Percentiles rank a stretch among this genome's conserved stretches.
phyloP scores from a whole-genome alignment of 2,797 vertebrate genomes.

The Peromyscus attwateri region DNA sequence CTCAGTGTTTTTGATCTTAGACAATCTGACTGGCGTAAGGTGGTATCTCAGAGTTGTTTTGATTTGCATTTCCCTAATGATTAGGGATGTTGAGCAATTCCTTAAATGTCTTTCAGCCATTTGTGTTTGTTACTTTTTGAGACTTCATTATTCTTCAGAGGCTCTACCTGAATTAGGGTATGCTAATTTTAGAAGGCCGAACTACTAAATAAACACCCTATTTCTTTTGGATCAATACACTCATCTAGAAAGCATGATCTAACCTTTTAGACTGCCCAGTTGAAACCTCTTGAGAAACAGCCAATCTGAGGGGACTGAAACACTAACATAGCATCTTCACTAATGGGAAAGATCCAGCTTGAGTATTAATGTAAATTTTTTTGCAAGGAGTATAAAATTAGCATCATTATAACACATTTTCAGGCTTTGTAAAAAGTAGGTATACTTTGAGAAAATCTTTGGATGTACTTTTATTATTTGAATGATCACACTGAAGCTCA shows the following conservation, averaged over 20 bases:
- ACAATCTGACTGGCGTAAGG: too few species aligned
- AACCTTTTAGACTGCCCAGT: constrained; percentile 20
- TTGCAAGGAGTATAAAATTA: constrained; percentile 42
- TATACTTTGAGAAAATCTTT: constrained; percentile 51
- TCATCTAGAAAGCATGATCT: constrained; percentile 22
- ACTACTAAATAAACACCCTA: constrained; percentile 12
- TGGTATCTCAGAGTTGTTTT: too few species aligned
- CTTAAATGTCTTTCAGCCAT: too few species aligned
- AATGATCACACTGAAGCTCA: background rate
- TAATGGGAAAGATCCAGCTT: background rate
- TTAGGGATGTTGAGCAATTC: too few species aligned
- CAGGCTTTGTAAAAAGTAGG: constrained; percentile 47
- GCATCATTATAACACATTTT: constrained; percentile 43
- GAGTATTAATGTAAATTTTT: constrained; percentile 28
- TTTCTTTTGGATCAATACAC: constrained; percentile 32
- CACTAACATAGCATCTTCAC: background rate
- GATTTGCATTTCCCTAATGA: too few species aligned
- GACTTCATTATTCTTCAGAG: constrained; percentile 20
- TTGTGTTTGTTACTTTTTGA: background rate
- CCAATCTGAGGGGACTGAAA: constrained; percentile 42
- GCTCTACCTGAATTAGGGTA: constrained; percentile 40
- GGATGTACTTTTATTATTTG: constrained; percentile 31
- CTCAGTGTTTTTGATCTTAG: too few species aligned
- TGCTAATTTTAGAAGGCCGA: background rate
- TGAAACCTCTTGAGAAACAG: constrained; percentile 52